Percentiles rank a stretch among this genome's conserved stretches.
These are phyloP conservation scores for Ailuropoda melanoleuca DNA, from an alignment of 2,113 vertebrate genomes.

Conservation along the genomic window DNA sequence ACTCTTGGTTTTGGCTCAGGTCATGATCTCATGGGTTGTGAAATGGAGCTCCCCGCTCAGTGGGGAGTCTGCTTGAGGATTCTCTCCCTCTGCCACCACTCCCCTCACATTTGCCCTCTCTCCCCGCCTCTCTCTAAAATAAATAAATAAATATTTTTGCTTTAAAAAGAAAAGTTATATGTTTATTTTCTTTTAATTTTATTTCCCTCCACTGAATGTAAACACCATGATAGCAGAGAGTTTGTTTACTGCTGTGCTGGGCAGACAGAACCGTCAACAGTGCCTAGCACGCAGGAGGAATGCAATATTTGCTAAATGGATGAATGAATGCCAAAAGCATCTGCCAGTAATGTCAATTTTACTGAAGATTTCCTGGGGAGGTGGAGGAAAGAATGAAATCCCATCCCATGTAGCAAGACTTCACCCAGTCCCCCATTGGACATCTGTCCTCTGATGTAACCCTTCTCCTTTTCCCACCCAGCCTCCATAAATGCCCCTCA, in stretches of 20 bases:
- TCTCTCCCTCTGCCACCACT: not conserved
- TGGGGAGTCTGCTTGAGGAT: not conserved
- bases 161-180: not conserved
- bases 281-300: not conserved
- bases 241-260: not conserved
- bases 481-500: not conserved
- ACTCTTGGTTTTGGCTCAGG: not conserved
- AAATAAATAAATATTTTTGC: not conserved
- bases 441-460: not conserved
- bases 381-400: not conserved
- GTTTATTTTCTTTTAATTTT: not conserved
- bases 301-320: not conserved
- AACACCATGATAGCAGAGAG: not conserved
- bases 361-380: not conserved
- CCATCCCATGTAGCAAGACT: not conserved
- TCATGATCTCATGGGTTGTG: not conserved
- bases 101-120: not conserved
- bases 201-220: not conserved
- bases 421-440: not conserved
- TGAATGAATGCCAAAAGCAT: not conserved
- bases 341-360: not conserved
- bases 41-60: not conserved
- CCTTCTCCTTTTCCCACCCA: not conserved
- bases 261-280: not conserved
- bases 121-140: not conserved